phyloP scores from a whole-genome alignment of 2,888 invertebrate species.

The Tiphia femorata region DNA sequence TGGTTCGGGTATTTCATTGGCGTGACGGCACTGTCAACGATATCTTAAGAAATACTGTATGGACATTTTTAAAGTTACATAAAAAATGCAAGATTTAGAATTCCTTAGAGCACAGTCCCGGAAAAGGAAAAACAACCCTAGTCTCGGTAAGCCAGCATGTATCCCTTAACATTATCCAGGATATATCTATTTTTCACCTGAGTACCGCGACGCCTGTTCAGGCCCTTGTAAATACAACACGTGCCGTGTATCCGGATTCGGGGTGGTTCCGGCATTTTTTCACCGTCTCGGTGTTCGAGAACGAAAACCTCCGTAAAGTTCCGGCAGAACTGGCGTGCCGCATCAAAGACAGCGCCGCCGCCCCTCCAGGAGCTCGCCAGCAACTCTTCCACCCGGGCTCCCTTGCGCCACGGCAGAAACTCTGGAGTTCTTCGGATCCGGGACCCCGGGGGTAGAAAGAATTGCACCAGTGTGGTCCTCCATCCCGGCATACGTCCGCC shows the following conservation, averaged over 20 bases:
- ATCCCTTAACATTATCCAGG: too few species aligned
- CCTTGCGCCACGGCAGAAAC: not conserved
- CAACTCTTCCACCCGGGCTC: conserved; percentile 1
- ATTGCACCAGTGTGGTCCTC: conserved; percentile 55
- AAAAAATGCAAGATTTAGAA: too few species aligned
- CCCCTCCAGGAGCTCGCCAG: not conserved
- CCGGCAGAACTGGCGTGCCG: not conserved
- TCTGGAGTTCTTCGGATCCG: conserved; percentile 13
- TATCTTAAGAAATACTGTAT: too few species aligned
- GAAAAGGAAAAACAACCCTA: too few species aligned
- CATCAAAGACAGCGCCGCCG: not conserved
- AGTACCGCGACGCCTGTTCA: not conserved
- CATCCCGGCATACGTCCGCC: conserved; percentile 62
- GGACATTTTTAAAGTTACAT: too few species aligned
- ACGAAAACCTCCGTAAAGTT: conserved; percentile 14
- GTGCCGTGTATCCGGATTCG: conserved; percentile 44
- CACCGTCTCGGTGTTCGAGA: conserved; percentile 7
- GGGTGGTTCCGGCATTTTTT: conserved; percentile 43
- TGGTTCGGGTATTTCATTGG: too few species aligned
- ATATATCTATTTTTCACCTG: conserved; percentile 30
- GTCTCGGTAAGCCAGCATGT: too few species aligned
- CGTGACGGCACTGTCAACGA: too few species aligned
- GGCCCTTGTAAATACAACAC: conserved; percentile 30
- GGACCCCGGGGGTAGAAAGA: conserved; percentile 40
- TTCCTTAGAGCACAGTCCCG: too few species aligned